Base-by-base conservation (phyloP, 2,113 vertebrate genomes). In the Malurus cyaneus region DNA sequence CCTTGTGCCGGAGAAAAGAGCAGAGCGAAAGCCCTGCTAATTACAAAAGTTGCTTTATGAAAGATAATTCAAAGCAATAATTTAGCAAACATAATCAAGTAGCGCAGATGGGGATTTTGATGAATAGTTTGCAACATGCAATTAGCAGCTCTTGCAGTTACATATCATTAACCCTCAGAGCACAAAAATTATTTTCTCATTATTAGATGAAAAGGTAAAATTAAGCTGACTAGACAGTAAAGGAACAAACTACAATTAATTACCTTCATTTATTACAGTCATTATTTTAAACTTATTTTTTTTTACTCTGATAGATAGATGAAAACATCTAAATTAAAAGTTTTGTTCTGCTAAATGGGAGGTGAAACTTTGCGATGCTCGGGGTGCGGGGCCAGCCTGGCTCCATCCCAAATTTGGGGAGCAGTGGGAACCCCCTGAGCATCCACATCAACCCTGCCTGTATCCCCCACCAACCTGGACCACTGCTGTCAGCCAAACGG, bases 91-190 rank as follows among this genome's bases (percentile, higher is more conserved):
- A 99, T 98, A 99, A 99, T 98, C 98, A 98, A 98, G 98, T 98
- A 97, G 98, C 98, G 98, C 99, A 99, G 99, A 99, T 99, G 99
- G 98, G 99, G 98, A 98, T 98, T 99, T 99, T 99, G 99, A 99
- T 99, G 99, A 99, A 99, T 99, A 99, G 99, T 99, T 99, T 98
- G 99, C 98, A 99, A 99, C 98, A 98, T 99, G 98, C 99, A 99
- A 99, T 99, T 99, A 99, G 99, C 98, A 98, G 98, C 98, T 99
- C 98, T 98, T 98, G 98, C 98, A 98, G 99, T 99, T 99, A 99
- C 99, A 99, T 99, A 98, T 99, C 99, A 99, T 99, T 99, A 99
- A 99, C 99, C 99, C 99, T 99, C 99, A 98, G 96, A 98, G 98
- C 98, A 98, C 98, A 98, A 98, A 99, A 99, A 99, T 99, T 99